Evolutionary conservation across 2,113 vertebrate genomes (phyloP).

Genomic region (Corapipo altera): DNA sequence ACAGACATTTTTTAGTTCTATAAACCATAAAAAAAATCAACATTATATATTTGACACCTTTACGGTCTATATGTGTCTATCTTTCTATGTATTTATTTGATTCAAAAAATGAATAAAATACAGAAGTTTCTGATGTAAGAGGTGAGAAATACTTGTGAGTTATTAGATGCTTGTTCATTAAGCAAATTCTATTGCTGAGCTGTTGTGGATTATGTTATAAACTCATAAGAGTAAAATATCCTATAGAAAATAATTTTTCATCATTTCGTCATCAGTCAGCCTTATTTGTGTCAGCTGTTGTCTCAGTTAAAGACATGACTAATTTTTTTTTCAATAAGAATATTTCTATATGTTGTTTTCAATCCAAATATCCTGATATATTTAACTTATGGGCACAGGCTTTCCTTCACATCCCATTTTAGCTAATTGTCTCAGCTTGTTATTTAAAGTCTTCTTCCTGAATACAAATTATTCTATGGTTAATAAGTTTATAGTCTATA

Average conservation of each 20-base stretch:
- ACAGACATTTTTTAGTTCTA: background rate
- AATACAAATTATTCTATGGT: background rate
- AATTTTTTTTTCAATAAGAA: background rate
- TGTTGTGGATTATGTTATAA: background rate
- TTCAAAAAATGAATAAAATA: background rate
- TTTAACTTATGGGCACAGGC: background rate
- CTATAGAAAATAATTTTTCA: background rate
- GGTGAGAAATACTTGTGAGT: background rate
- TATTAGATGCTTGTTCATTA: background rate
- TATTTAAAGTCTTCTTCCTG: background rate
- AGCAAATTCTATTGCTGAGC: background rate
- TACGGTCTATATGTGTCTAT: background rate
- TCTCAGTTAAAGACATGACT: background rate
- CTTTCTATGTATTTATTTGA: background rate
- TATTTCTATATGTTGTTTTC: background rate
- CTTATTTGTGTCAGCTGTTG: background rate
- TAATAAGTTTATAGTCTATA: background rate
- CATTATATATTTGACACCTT: background rate
- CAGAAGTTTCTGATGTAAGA: background rate
- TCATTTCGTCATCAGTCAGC: background rate
- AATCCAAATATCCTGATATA: background rate
- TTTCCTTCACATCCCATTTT: background rate
- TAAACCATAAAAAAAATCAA: background rate
- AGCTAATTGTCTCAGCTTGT: background rate
- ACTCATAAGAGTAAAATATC: background rate